These are phyloP conservation scores for Coendou prehensilis DNA, from an alignment of 2,797 vertebrate species.

Conservation along the genomic window DNA sequence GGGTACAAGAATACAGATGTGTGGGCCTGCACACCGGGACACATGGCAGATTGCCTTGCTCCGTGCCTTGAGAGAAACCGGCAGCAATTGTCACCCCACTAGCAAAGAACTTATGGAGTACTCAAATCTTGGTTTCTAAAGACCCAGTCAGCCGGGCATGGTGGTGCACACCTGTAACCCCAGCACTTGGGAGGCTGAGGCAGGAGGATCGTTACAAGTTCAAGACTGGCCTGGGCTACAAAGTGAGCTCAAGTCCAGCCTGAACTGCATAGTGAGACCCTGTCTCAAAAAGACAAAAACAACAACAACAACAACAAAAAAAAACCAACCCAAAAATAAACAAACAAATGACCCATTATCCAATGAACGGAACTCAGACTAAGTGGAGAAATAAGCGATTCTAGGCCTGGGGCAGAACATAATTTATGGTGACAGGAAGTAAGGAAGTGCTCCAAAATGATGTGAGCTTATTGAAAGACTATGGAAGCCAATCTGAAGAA, in stretches of 20 bases:
- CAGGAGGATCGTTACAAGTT: not conserved
- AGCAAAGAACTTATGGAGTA: not conserved
- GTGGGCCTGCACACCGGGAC: accelerated
- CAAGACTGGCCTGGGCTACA: not conserved
- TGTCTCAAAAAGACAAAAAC: not conserved
- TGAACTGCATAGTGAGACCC: not conserved
- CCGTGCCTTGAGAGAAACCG: not conserved
- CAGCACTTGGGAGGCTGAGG: not conserved
- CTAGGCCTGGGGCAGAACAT: not conserved
- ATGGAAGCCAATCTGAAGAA: not conserved
- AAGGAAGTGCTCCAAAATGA: not conserved
- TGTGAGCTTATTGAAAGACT: not conserved
- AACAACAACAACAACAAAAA: not conserved
- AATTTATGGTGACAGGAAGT: not conserved
- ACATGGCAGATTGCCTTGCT: accelerated
- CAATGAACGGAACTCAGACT: not conserved
- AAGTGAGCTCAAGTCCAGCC: not conserved
- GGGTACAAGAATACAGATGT: not conserved
- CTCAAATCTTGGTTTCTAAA: not conserved
- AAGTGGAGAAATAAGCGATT: not conserved
- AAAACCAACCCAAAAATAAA: not conserved
- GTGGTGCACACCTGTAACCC: not conserved
- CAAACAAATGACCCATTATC: not conserved
- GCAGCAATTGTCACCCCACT: not conserved
- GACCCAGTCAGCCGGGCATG: not conserved